Conservation (phyloP, 2,113 vertebrate species). For the Triplophysa siluroides region DNA sequence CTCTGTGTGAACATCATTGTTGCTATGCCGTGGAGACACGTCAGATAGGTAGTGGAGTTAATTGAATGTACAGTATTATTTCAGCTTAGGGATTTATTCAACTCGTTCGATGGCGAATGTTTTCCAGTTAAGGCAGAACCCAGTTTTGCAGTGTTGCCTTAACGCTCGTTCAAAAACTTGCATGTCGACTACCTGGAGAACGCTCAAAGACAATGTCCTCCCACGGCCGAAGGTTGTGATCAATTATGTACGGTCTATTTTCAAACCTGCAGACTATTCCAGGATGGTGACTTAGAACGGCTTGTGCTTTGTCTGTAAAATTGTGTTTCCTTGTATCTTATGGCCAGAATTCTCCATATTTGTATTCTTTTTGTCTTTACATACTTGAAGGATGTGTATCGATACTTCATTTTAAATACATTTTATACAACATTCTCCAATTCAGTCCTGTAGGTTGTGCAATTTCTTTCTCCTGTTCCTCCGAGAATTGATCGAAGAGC, state of each 20-base stretch:
- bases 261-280: background rate
- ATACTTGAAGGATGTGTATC: slow-evolving; percentile 60
- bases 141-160: slow-evolving; percentile 52
- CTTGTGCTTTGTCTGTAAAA: slow-evolving; percentile 27
- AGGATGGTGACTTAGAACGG: background rate
- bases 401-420: slow-evolving; percentile 46
- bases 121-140: slow-evolving; percentile 46
- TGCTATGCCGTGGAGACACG: background rate
- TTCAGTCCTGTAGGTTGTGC: slow-evolving; percentile 51
- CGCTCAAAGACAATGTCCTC: slow-evolving; percentile 20
- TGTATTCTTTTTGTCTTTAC: slow-evolving; percentile 31
- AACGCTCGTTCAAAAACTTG: slow-evolving; percentile 41
- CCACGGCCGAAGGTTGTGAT: too few relatives aligned
- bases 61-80: slow-evolving; percentile 59
- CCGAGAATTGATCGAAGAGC: slow-evolving; percentile 43
- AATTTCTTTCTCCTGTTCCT: slow-evolving; percentile 46
- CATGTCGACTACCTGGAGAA: slow-evolving; percentile 40
- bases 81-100: slow-evolving; percentile 47
- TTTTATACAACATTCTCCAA: slow-evolving; percentile 41
- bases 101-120: slow-evolving; percentile 39
- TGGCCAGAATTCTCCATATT: slow-evolving; percentile 32
- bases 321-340: slow-evolving; percentile 35
- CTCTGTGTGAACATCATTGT: background rate
- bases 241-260: background rate
- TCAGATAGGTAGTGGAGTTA: slow-evolving; percentile 7